phyloP scores from a whole-genome alignment of 2,888 invertebrate species.

The Cactoblastis cactorum region DNA sequence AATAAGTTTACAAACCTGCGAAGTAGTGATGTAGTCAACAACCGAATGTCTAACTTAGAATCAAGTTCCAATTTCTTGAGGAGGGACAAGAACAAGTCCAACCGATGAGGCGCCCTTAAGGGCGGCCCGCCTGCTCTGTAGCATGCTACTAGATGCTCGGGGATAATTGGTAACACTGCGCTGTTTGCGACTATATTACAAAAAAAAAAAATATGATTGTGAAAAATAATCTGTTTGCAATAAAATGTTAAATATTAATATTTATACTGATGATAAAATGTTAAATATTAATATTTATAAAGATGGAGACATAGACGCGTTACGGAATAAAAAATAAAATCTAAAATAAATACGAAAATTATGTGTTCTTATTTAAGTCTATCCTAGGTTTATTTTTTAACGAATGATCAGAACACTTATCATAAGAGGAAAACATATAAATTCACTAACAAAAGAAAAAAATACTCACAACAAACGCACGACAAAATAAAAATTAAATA shows the following conservation, averaged over 20 bases:
- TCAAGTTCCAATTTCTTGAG: constrained; percentile 80
- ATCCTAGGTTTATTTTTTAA: too few species aligned
- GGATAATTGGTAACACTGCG: constrained; percentile 68
- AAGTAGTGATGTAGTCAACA: constrained; percentile 76
- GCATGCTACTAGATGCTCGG: constrained; percentile 78
- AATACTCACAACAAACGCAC: constrained; percentile 45
- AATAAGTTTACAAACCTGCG: constrained; percentile 63
- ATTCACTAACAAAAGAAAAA: neutral
- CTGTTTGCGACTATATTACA: constrained; percentile 41
- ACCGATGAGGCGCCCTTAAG: constrained; percentile 74
- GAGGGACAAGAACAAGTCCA: constrained; percentile 80
- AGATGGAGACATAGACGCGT: too few species aligned
- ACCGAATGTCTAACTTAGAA: constrained; percentile 74
- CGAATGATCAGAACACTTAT: too few species aligned
- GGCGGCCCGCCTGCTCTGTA: constrained; percentile 74
- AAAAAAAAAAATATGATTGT: constrained; percentile 11
- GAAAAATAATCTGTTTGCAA: too few species aligned
- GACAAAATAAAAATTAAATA: constrained; percentile 28
- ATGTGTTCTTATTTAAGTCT: too few species aligned
- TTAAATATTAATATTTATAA: too few species aligned
- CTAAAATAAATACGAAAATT: too few species aligned
- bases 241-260: too few species aligned
- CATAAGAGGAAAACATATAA: too few species aligned
- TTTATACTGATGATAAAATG: too few species aligned
- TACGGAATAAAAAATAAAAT: too few species aligned